Base-by-base conservation (phyloP, 2,797 vertebrate genomes). In the Neoniphon sammara region DNA sequence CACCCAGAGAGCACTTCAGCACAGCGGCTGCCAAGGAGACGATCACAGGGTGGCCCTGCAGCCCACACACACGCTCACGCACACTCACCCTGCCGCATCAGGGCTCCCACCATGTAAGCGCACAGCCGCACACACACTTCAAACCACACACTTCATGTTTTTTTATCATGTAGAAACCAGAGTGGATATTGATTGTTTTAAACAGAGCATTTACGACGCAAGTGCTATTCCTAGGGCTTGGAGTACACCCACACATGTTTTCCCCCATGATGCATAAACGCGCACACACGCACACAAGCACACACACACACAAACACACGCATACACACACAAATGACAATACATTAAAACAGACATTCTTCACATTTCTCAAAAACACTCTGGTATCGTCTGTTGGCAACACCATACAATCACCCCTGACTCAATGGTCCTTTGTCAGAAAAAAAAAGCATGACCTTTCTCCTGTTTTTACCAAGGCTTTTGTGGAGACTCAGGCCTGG, bases 131-230 rank as follows among this genome's bases (percentile, higher is more conserved):
- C 69, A 74, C 78, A 62, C 60, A 63, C 65, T 47, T 68, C 52
- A 56, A 70, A 23, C 20, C 80, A 76, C 78, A 73, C 83, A 85
- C 78, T 79, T 49, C 70, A 56, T 47, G 66, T 58, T 77, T 67
- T 81, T 82, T 79, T 78, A 86, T 80, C 25, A 59, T 53, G 80
- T 72, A 66, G 50, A 69, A 84, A 84, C 68, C 82, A 44, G 83
- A 89, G 88, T 75, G 86, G 85, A 85, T 92, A 93, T 93, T 85
- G 92, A 93, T 92, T 80, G 84, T 87, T 92, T 92, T 91, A 91
- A 92, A 93, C 88, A 87, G 72, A 87, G 87, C 88, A 61, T 91
- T 93, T 93, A 93, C 65, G 78, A 87, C 89, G 68, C 83, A 80
- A 85, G 79, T 84, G 85, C 83, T 91, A 87, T 92, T 92, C 87